Evolutionary conservation across 1,140 invertebrate species (phyloP), one percentile per base, ranked within the genome.

Genomic region (Drosophila micromelanica): DNA sequence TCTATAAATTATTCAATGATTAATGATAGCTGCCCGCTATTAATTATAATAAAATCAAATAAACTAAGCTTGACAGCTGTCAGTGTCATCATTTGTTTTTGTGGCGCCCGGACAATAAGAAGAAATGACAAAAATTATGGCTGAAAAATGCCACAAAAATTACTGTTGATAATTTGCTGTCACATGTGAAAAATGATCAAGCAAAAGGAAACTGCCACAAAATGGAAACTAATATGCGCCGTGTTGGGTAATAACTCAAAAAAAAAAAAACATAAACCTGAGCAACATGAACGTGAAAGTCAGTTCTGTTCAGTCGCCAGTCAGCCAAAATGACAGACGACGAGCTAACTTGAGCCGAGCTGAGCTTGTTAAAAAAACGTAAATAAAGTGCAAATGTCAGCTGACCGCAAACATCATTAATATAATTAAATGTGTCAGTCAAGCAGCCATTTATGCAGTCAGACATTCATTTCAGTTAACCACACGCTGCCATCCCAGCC

Each of bases 371-470:
- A 76, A 76, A 80, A 80, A 51, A n/a, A n/a, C n/a, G 80, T 81
- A 80, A 80, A 84, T 84, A 85, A 91, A 90, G 87, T 90, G 89
- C 87, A 90, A 91, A 91, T 90, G 87, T 91, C 87, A 90, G 87
- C 77, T 90, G 87, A 91, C 87, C 84, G 89, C 84, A 84, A 89
- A 84, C 78, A 90, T 89, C 89, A 91, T 89, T 91, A 89, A 91
- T 91, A 90, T 90, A 90, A 90, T 90, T 90, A 90, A 90, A 90
- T 85, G 80, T 90, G 87, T 84, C 87, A 90, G 89, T 90, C 84
- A 90, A 80, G 76, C 84, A 71, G 85, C 79, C 84, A 89, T 89
- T 89, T 90, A 89, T 89, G 73, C 80, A 90, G 70, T 89, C 82
- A 60, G 79, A 72, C 84, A 81, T 72, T 79, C 76, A 82, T 82